phyloP scores from a whole-genome alignment of 2,888 invertebrate species.

The Ophion costatus region DNA sequence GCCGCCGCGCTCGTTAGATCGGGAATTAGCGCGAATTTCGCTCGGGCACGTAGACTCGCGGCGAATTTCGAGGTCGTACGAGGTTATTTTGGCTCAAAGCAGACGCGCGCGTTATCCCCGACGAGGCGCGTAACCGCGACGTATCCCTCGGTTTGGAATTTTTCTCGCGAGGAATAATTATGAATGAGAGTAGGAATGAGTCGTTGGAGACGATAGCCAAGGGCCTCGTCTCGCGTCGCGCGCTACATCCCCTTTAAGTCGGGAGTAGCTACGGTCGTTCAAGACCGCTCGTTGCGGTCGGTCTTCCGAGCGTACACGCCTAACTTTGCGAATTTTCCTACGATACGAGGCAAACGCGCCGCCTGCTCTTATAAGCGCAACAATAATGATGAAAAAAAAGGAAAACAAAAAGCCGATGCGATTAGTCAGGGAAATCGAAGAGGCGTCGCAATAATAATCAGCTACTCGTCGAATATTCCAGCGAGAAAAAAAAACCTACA shows the following conservation, averaged over 20 bases:
- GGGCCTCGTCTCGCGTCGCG: not conserved
- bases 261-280: slow-evolving; percentile 62
- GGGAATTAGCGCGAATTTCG: not conserved
- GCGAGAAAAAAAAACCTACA: not conserved
- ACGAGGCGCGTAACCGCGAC: too few species aligned
- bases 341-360: not conserved
- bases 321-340: slow-evolving; percentile 10
- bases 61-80: slow-evolving; percentile 69
- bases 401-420: too few species aligned
- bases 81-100: slow-evolving; percentile 68
- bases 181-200: not conserved
- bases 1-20: too few species aligned
- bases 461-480: too few species aligned
- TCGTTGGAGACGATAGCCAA: not conserved
- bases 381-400: not conserved
- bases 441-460: not conserved
- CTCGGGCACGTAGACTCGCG: slow-evolving; percentile 55
- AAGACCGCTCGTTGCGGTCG: slow-evolving; percentile 34
- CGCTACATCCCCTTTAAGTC: slow-evolving; percentile 70
- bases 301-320: not conserved
- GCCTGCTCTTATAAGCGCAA: not conserved
- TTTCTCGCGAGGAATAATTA: not conserved
- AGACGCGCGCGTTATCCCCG: too few species aligned
- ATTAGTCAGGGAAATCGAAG: too few species aligned
- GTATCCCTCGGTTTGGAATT: too few species aligned